phyloP scores from a whole-genome alignment of 2,797 vertebrate genomes.

The Gymnoscopelus braueri region DNA sequence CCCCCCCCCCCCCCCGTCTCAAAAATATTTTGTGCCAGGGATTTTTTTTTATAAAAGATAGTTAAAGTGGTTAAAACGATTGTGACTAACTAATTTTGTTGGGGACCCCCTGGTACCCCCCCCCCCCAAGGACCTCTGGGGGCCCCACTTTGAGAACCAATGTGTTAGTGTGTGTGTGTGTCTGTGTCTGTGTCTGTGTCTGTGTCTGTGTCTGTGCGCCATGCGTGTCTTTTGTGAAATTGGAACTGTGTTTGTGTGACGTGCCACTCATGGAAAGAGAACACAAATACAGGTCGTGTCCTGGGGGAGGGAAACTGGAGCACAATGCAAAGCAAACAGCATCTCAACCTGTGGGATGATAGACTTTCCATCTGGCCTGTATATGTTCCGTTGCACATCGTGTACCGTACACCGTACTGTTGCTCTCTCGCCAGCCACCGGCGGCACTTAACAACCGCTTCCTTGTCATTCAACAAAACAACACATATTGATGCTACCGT shows the following conservation, averaged over 20 bases:
- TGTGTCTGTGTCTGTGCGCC: neutral
- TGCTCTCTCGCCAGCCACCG: conserved; percentile 32
- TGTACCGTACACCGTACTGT: conserved; percentile 5
- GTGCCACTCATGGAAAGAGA: conserved; percentile 50
- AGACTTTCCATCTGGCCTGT: conserved; percentile 61
- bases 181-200: neutral
- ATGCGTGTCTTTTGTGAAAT: too few species aligned
- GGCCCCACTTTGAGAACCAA: too few species aligned
- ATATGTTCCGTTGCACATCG: conserved; percentile 25
- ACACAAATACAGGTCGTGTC: conserved; percentile 29
- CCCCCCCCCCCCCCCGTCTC: too few species aligned
- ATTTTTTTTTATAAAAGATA: too few species aligned
- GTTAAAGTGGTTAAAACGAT: too few species aligned
- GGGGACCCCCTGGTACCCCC: too few species aligned
- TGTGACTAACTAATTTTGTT: too few species aligned
- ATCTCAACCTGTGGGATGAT: conserved; percentile 56
- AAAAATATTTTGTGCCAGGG: too few species aligned
- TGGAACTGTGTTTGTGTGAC: conserved; percentile 20
- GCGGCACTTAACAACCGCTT: conserved; percentile 64
- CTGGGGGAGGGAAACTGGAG: conserved; percentile 38
- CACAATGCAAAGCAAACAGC: conserved; percentile 64
- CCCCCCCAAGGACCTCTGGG: too few species aligned
- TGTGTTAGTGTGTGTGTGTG: too few species aligned
- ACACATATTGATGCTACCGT: conserved; percentile 65
- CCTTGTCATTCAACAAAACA: conserved; percentile 72